phyloP scores from a whole-genome alignment of 2,797 vertebrate species.

The Scleropages formosus region DNA sequence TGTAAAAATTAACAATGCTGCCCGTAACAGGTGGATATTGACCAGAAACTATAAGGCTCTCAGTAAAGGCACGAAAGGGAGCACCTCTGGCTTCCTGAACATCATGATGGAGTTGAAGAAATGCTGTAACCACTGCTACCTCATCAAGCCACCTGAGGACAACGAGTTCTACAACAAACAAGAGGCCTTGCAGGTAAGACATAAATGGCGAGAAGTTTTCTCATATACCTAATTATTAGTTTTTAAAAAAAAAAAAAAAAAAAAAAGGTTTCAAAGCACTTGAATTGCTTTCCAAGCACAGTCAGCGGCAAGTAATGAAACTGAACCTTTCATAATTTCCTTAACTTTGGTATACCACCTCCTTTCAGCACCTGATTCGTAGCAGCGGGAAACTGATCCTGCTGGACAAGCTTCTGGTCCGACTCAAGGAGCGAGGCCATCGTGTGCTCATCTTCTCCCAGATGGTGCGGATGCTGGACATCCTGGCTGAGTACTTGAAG shows the following conservation, averaged over 20 bases:
- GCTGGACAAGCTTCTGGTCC: slow-evolving; percentile 91
- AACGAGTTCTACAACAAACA: slow-evolving; percentile 88
- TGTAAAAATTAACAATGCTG: slow-evolving; percentile 9
- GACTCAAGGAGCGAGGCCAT: slow-evolving; percentile 90
- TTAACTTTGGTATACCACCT: slow-evolving; percentile 9
- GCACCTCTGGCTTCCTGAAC: slow-evolving; percentile 97
- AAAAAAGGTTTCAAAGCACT: too few relatives aligned
- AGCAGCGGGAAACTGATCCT: slow-evolving; percentile 96
- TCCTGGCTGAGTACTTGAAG: slow-evolving; percentile 94
- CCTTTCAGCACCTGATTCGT: slow-evolving; percentile 85
- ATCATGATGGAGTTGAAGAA: slow-evolving; percentile 99
- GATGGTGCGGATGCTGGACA: slow-evolving; percentile 99
- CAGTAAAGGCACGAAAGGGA: slow-evolving; percentile 96
- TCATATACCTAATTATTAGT: too few relatives aligned
- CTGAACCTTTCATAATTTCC: neutral
- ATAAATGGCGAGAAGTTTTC: neutral
- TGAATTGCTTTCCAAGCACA: neutral
- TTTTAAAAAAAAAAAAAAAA: too few relatives aligned
- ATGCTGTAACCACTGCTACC: slow-evolving; percentile 99
- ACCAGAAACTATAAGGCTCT: slow-evolving; percentile 98
- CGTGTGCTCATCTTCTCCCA: slow-evolving; percentile 98
- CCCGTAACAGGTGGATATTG: slow-evolving; percentile 85
- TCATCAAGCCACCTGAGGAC: slow-evolving; percentile 95
- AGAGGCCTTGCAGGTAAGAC: slow-evolving; percentile 90
- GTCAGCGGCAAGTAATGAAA: neutral